phyloP scores from a whole-genome alignment of 1,140 invertebrate species.

The Papilio aristodemus region DNA sequence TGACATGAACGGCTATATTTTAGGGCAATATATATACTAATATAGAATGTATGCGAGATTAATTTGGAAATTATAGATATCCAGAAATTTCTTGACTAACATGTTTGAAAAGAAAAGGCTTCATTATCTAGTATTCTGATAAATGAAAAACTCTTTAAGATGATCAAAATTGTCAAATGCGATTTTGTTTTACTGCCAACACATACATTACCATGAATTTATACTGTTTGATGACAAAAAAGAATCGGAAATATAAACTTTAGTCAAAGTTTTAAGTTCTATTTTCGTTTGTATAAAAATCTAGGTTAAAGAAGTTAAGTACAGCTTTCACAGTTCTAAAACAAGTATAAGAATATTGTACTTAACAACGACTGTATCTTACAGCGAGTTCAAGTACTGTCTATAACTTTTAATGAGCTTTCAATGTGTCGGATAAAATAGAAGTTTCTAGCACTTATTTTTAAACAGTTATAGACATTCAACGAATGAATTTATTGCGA shows the following conservation, averaged over 20 bases:
- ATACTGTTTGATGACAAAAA: no score
- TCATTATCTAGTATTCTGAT: no score
- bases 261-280: background rate
- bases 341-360: constrained; percentile 2
- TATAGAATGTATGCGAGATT: no score
- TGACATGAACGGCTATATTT: no score
- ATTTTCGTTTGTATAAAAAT: background rate
- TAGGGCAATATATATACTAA: no score
- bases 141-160: no score
- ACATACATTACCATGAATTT: no score
- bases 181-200: no score
- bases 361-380: background rate
- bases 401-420: constrained; percentile 18
- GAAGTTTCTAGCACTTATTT: background rate
- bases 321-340: background rate
- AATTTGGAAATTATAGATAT: no score
- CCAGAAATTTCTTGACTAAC: no score
- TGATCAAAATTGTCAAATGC: no score
- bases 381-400: constrained; percentile 9
- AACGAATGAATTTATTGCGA: background rate
- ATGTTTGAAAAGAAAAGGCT: no score
- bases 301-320: background rate
- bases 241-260: background rate
- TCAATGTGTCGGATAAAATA: constrained; percentile 15
- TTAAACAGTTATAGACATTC: constrained; percentile 1